Evolutionary conservation across 2,888 invertebrate genomes (phyloP), one percentile per base, ranked within the genome.

Genomic region (Pandemis cinnamomeana): DNA sequence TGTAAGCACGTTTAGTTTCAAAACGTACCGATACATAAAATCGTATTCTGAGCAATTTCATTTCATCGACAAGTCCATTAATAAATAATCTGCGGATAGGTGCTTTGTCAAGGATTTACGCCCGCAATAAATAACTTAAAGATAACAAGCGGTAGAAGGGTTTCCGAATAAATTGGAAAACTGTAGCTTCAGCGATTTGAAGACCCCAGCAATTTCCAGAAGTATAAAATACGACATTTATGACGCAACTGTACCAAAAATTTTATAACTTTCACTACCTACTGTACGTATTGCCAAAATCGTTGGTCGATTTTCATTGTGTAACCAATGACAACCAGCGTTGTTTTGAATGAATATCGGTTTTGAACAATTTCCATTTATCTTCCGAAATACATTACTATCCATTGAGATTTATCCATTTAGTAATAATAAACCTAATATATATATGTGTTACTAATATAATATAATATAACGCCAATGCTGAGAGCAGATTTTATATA

Each of bases 401-500:
- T 66, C 73, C 61, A 62, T 61, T 67, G n/a, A 7, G 15, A 55
- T 55, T 27, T 62, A 61, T 53, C 46, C 36, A 53, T 67, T 71
- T 36, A 10, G 20, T 36, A 68, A 63, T 64, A 67, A 61, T 58
- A 74, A 68, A 60, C 41, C 67, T 77, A 75, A 77, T 60, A 71
- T 77, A 20, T 20, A 63, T 61, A 75, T 55, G 66, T 72, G 70
- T 61, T 53, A 63, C 64, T 77, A 75, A 77, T 76, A 58, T 77
- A 63, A 79, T 76, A 81, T 84, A 64, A 79, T 76, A 81, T 84
- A 83, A 87, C 84, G 84, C 85, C 85, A 87, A 86, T 81, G 80
- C 83, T 77, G 77, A 73, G 80, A 73, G 81, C 80, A 79, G 72
- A 76, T 76, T 80, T 76, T 79, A 80, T 75, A 78, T 81, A 82